A percentile compares a stretch with the other conserved stretches of the same genome.
These are phyloP conservation scores for Xerus inauris DNA, from an alignment of 2,113 vertebrate species.

Conservation along the genomic window DNA sequence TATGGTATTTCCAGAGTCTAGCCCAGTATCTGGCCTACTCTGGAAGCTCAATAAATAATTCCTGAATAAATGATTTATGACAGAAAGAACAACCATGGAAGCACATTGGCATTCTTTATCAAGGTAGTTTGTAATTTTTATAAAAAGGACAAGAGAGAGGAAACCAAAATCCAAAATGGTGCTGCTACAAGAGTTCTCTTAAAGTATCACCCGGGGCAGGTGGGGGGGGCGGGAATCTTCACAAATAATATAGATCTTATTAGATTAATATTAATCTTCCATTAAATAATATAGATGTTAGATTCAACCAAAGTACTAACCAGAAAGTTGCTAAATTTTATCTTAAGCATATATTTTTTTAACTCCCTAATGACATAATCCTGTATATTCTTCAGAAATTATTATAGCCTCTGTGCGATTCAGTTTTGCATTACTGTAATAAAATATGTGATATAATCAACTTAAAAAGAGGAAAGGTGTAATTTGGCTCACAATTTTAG, in stretches of 20 bases:
- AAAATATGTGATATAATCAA: background rate
- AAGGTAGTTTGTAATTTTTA: background rate
- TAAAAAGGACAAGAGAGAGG: background rate
- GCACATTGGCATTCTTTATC: background rate
- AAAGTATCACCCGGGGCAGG: background rate
- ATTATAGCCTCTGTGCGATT: background rate
- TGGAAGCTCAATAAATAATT: background rate
- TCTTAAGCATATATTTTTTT: background rate
- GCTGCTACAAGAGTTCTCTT: background rate
- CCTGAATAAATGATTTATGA: background rate
- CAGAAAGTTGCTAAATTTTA: slow-evolving; percentile 14
- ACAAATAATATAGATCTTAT: too few species aligned
- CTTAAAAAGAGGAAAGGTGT: background rate
- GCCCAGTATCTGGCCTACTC: background rate
- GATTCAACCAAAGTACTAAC: background rate
- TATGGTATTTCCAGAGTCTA: background rate
- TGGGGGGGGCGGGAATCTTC: too few species aligned
- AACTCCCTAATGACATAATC: background rate
- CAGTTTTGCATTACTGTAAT: background rate
- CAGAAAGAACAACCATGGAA: background rate
- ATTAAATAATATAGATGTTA: background rate
- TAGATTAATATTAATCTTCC: too few species aligned
- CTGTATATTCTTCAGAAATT: background rate
- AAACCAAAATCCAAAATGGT: background rate
- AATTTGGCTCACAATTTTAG: background rate